Percentiles rank a stretch among this genome's conserved stretches.
Evolutionary conservation across 2,113 vertebrate genomes (phyloP).

Genomic region (Pangasianodon gigas): DNA sequence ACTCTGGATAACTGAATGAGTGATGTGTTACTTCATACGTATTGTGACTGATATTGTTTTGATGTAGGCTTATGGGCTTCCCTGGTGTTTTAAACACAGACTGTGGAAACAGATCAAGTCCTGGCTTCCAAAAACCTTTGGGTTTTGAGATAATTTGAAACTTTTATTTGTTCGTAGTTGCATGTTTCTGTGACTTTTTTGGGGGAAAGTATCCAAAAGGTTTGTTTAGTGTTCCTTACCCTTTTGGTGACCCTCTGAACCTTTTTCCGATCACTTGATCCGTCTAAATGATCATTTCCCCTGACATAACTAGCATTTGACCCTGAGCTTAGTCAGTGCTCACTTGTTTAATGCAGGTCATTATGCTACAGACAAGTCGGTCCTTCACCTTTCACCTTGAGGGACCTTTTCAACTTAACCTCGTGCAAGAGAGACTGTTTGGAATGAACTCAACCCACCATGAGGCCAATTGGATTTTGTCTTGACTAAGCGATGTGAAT

Average conservation of each 20-base stretch:
- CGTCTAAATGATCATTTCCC: constrained; percentile 43
- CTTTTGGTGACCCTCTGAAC: constrained; percentile 32
- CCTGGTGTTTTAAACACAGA: constrained; percentile 11
- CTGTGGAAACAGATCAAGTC: neutral
- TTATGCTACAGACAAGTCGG: constrained; percentile 39
- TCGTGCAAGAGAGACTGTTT: constrained; percentile 19
- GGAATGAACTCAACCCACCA: neutral
- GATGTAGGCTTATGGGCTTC: neutral
- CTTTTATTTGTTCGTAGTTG: neutral
- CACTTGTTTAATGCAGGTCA: constrained; percentile 50
- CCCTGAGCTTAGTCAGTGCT: constrained; percentile 38
- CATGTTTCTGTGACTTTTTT: neutral
- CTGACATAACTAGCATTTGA: constrained; percentile 42
- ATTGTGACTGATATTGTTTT: constrained; percentile 23
- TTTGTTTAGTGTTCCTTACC: constrained; percentile 24
- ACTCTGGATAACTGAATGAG: neutral
- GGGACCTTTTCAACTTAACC: constrained; percentile 46
- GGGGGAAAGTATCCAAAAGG: neutral
- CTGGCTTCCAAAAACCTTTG: neutral
- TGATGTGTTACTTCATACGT: neutral
- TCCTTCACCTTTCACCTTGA: constrained; percentile 45
- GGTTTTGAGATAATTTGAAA: neutral
- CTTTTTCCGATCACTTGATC: constrained; percentile 24
- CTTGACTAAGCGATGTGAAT: neutral
- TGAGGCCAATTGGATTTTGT: constrained; percentile 13